phyloP scores from a whole-genome alignment of 1,140 invertebrate species.

The Meloidogyne exigua region DNA sequence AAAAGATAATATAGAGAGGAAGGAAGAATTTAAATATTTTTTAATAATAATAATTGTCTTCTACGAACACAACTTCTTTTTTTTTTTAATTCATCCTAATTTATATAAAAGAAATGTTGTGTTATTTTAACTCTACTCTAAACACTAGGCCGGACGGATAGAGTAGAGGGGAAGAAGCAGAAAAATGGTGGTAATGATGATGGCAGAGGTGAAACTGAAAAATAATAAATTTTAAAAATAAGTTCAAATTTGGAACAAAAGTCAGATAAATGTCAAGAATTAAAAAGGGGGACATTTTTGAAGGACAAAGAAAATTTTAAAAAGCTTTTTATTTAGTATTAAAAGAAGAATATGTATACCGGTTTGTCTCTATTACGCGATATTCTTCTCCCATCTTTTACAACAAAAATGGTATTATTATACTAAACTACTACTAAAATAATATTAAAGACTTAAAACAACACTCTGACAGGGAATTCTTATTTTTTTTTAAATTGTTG shows the following conservation, averaged over 20 bases:
- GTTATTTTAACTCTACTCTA: not conserved
- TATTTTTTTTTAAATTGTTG: not conserved
- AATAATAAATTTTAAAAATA: not conserved
- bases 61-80: not conserved
- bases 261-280: not conserved
- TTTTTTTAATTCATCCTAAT: not conserved
- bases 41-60: not conserved
- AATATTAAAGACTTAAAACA: no score
- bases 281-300: not conserved
- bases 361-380: not conserved
- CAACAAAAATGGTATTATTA: not conserved
- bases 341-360: not conserved
- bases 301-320: not conserved
- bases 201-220: not conserved
- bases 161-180: constrained; percentile 2
- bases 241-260: not conserved
- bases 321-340: no score
- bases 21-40: not conserved
- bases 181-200: not conserved
- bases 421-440: no score
- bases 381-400: not conserved
- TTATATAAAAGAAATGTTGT: not conserved
- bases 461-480: no score
- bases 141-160: not conserved
- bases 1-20: not conserved